Conservation (phyloP, 2,797 vertebrate genomes). For the Salmo trutta region DNA sequence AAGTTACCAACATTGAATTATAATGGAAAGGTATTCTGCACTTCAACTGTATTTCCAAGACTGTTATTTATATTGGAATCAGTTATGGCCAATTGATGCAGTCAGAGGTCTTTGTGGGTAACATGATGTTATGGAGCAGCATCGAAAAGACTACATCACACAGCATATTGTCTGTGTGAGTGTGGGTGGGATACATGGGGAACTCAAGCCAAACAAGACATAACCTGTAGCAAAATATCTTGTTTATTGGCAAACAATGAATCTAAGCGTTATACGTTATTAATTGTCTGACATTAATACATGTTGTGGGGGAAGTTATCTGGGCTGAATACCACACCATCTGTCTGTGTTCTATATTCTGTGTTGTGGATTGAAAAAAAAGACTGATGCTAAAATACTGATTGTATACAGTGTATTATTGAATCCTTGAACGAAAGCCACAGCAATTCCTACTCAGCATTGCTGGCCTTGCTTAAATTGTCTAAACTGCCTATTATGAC, state of each 20-base stretch:
- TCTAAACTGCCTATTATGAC: background rate
- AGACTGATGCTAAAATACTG: background rate
- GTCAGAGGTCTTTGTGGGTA: background rate
- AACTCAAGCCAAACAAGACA: background rate
- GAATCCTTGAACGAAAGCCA: background rate
- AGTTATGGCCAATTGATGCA: background rate
- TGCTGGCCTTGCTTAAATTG: background rate
- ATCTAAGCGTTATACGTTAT: background rate
- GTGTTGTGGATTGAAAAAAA: too few species aligned
- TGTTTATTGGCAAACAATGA: background rate
- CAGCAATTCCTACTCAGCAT: background rate
- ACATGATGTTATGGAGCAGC: background rate
- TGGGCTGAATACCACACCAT: background rate
- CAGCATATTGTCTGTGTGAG: background rate
- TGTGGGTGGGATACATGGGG: background rate
- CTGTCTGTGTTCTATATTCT: background rate
- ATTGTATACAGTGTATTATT: background rate
- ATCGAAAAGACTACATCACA: background rate
- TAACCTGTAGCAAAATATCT: background rate
- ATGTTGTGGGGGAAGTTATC: background rate
- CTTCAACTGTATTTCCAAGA: background rate
- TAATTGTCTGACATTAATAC: background rate
- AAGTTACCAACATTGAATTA: background rate
- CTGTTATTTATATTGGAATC: background rate
- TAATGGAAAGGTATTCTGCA: background rate